Conservation (phyloP, 2,888 invertebrate genomes). For the Rhabditoides inermis region DNA sequence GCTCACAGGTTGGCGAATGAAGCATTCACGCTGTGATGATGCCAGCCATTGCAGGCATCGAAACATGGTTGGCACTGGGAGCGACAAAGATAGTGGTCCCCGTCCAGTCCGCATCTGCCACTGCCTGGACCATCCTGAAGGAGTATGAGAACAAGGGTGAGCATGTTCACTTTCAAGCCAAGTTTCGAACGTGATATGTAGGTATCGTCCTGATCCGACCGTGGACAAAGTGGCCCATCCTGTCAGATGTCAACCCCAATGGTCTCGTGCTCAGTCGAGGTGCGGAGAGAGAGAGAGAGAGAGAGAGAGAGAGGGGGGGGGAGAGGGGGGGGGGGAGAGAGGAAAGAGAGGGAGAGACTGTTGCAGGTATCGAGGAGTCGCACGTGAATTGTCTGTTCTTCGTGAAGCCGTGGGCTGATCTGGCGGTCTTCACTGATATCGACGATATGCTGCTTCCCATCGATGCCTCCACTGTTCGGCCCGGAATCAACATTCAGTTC, state of each 20-base stretch:
- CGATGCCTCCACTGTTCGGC: constrained; percentile 32
- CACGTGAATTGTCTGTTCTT: constrained; percentile 50
- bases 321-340: too few species aligned
- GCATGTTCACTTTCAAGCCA: too few species aligned
- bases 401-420: constrained; percentile 47
- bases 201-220: constrained; percentile 42
- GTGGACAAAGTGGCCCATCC: constrained; percentile 50
- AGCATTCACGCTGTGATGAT: neutral
- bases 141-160: constrained; percentile 42
- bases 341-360: neutral
- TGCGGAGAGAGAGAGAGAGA: too few species aligned
- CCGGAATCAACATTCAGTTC: constrained; percentile 36
- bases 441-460: constrained; percentile 48
- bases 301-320: too few species aligned
- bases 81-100: constrained; percentile 48
- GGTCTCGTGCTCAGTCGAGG: constrained; percentile 33
- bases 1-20: constrained; percentile 37
- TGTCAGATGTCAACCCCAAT: constrained; percentile 50
- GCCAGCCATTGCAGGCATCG: neutral
- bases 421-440: constrained; percentile 48
- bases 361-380: constrained; percentile 45
- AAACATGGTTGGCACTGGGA: constrained; percentile 44
- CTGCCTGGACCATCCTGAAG: constrained; percentile 37
- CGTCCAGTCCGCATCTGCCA: constrained; percentile 44
- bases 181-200: too few species aligned